Evolutionary conservation across 2,113 vertebrate genomes (phyloP).

Genomic region (Cheirogaleus medius): DNA sequence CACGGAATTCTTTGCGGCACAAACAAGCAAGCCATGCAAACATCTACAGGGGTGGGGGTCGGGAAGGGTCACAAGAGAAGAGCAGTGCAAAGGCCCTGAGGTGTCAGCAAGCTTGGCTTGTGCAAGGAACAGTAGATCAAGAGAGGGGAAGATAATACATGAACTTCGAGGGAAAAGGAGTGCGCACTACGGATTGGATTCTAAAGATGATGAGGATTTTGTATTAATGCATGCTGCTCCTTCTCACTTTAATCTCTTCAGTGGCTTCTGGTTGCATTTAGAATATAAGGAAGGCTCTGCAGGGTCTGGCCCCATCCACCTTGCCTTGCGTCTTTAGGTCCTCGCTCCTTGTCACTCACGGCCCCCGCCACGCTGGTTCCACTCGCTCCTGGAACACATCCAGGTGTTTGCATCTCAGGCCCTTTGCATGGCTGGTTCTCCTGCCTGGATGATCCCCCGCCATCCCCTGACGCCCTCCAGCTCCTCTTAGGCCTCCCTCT

Average conservation of each 20-base stretch:
- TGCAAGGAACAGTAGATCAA: neutral
- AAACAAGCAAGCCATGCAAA: neutral
- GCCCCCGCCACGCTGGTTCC: rapidly evolving
- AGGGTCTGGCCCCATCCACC: rapidly evolving
- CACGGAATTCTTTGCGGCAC: neutral
- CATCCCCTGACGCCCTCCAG: too few species aligned
- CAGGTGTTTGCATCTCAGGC: neutral
- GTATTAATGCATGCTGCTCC: neutral
- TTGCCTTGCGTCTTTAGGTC: neutral
- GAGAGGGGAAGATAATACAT: neutral
- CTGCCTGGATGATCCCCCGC: neutral
- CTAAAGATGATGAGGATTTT: neutral
- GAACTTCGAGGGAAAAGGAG: neutral
- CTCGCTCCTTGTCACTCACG: neutral
- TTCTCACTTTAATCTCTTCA: neutral
- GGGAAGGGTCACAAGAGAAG: neutral
- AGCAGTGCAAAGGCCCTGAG: neutral
- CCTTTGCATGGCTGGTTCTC: neutral
- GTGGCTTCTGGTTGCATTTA: neutral
- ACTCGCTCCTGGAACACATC: neutral
- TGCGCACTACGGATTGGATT: too few species aligned
- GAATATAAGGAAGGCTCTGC: neutral
- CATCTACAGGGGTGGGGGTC: rapidly evolving
- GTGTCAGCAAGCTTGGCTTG: neutral
- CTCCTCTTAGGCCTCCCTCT: rapidly evolving